A percentile compares a stretch with the other conserved stretches of the same genome.
Conservation (phyloP, 2,797 vertebrate species). For the Mastacembelus armatus region DNA sequence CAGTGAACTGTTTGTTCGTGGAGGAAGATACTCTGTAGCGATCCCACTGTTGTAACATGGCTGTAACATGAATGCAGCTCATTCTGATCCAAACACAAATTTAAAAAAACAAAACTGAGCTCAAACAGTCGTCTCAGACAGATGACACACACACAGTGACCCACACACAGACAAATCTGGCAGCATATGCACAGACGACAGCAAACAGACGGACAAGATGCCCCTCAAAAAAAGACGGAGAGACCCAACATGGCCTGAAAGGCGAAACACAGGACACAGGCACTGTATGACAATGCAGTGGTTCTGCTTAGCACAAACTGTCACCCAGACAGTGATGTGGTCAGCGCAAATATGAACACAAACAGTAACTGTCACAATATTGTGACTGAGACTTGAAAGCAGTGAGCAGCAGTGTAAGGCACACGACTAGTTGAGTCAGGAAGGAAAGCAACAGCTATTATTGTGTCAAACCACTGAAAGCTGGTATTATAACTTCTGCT, state of each 20-base stretch:
- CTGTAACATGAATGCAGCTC: constrained; percentile 26
- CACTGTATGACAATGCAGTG: constrained; percentile 21
- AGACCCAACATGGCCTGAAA: not conserved
- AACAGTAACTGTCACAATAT: constrained; percentile 67
- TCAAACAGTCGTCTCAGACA: constrained; percentile 34
- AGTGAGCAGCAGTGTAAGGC: constrained; percentile 18
- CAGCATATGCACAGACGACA: constrained; percentile 12
- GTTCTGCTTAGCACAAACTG: constrained; percentile 13
- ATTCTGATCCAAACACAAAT: constrained; percentile 14
- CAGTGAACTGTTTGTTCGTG: constrained; percentile 56
- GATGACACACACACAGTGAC: constrained; percentile 6
- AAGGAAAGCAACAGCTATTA: not conserved
- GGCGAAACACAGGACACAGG: constrained; percentile 27
- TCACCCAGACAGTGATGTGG: constrained; percentile 41
- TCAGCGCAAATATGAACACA: constrained; percentile 50
- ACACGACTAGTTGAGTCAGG: constrained; percentile 5
- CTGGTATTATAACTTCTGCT: too few species aligned
- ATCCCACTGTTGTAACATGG: constrained; percentile 20
- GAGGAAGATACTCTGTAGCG: constrained; percentile 48
- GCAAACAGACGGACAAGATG: constrained; percentile 22
- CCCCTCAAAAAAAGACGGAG: not conserved
- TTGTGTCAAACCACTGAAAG: not conserved
- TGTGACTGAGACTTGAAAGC: constrained; percentile 46
- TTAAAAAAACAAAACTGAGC: constrained; percentile 9
- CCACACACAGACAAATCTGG: not conserved